phyloP scores from a whole-genome alignment of 1,140 invertebrate genomes.

The Drosophila ercepeae region DNA sequence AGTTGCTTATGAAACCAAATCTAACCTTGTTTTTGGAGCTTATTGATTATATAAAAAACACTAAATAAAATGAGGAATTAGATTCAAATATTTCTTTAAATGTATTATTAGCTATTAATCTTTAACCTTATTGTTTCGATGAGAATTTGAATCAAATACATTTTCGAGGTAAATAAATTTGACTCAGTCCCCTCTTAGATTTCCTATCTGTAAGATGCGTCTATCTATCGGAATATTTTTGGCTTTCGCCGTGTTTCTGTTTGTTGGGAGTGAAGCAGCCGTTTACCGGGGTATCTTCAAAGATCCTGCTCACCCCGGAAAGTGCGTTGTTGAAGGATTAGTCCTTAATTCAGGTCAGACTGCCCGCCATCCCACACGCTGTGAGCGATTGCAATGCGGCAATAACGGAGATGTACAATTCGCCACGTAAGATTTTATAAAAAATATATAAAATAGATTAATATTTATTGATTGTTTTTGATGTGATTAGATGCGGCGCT shows the following conservation, averaged over 20 bases:
- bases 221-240: not conserved
- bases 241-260: not conserved
- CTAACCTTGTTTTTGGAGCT: too few species aligned
- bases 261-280: conserved; percentile 5
- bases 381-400: conserved; percentile 12
- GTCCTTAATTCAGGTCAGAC: conserved; percentile 14
- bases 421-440: conserved; percentile 11
- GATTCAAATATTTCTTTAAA: too few species aligned
- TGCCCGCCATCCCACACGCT: conserved; percentile 21
- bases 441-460: not conserved
- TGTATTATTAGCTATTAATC: too few species aligned
- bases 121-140: too few species aligned
- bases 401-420: not conserved
- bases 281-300: conserved; percentile 12
- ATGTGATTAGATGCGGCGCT: conserved; percentile 19
- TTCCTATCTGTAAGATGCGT: conserved; percentile 23
- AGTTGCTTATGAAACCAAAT: too few species aligned
- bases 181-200: not conserved
- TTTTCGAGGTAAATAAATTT: too few species aligned
- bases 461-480: not conserved
- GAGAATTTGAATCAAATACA: too few species aligned
- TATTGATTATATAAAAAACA: too few species aligned
- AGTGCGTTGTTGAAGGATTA: conserved; percentile 25
- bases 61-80: too few species aligned
- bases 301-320: conserved; percentile 32